Evolutionary conservation across 1,140 invertebrate species (phyloP).

Genomic region (Drosophila trapezifrons): DNA sequence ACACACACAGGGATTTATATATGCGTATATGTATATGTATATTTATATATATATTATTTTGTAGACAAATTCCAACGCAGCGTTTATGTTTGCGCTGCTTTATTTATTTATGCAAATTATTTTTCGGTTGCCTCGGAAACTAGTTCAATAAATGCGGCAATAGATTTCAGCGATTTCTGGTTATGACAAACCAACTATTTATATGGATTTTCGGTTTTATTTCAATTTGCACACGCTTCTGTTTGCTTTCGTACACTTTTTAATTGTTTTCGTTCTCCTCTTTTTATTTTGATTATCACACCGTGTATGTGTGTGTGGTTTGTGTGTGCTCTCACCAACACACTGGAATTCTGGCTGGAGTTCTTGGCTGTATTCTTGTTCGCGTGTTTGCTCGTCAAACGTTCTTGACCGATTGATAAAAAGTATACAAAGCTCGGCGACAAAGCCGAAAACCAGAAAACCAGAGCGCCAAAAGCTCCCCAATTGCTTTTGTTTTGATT

Average conservation of each 20-base stretch:
- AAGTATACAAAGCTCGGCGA: constrained; percentile 69
- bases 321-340: constrained; percentile 14
- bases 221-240: constrained; percentile 29
- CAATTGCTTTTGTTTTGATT: constrained; percentile 68
- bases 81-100: constrained; percentile 66
- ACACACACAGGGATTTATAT: constrained; percentile 5
- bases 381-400: constrained; percentile 60
- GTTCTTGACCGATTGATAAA: constrained; percentile 82
- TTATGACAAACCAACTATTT: constrained; percentile 44
- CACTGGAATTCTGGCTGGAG: constrained; percentile 11
- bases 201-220: constrained; percentile 9
- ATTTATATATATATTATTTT: constrained; percentile 36
- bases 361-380: constrained; percentile 16
- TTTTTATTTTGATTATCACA: constrained; percentile 76
- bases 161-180: constrained; percentile 15
- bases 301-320: constrained; percentile 16
- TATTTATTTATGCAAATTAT: constrained; percentile 78
- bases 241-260: constrained; percentile 46
- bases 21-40: neutral
- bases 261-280: constrained; percentile 22
- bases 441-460: constrained; percentile 57
- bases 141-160: constrained; percentile 65
- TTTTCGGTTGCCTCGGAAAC: constrained; percentile 54
- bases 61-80: constrained; percentile 68
- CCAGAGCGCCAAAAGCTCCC: constrained; percentile 58